phyloP scores from a whole-genome alignment of 2,113 vertebrate species.

The Phalacrocorax brasilianus region DNA sequence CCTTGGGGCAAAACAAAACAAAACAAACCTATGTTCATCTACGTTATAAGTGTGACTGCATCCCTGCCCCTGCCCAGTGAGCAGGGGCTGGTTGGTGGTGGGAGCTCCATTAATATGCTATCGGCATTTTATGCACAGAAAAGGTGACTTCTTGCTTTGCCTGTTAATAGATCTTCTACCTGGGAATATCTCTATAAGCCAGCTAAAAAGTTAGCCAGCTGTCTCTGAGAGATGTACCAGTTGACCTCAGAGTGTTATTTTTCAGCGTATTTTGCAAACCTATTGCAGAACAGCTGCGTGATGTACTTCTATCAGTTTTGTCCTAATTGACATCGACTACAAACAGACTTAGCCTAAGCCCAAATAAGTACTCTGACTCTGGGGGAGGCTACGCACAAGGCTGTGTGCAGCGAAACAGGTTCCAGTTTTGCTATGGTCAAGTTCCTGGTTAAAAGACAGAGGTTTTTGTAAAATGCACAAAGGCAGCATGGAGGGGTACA shows the following conservation, averaged over 20 bases:
- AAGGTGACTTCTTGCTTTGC: constrained; percentile 18
- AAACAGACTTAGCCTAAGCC: not conserved
- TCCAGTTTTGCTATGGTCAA: not conserved
- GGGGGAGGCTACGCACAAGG: not conserved
- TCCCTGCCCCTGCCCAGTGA: not conserved
- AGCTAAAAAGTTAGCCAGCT: not conserved
- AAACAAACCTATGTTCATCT: not conserved
- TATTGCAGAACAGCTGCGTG: not conserved
- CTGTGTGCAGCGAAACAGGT: not conserved
- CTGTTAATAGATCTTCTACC: not conserved
- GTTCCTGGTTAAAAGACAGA: not conserved
- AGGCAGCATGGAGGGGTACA: rapidly evolving
- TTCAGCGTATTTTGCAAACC: not conserved
- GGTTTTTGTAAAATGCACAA: not conserved
- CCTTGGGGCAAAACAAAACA: not conserved
- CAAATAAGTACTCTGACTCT: not conserved
- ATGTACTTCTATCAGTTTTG: not conserved
- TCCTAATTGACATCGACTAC: not conserved
- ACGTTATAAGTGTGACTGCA: not conserved
- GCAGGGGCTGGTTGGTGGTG: not conserved
- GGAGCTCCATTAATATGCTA: not conserved
- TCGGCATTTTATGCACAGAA: not conserved
- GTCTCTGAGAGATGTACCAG: not conserved
- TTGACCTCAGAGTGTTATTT: not conserved
- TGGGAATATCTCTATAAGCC: not conserved